phyloP scores from a whole-genome alignment of 1,140 invertebrate species.

The Drosophila nannoptera region DNA sequence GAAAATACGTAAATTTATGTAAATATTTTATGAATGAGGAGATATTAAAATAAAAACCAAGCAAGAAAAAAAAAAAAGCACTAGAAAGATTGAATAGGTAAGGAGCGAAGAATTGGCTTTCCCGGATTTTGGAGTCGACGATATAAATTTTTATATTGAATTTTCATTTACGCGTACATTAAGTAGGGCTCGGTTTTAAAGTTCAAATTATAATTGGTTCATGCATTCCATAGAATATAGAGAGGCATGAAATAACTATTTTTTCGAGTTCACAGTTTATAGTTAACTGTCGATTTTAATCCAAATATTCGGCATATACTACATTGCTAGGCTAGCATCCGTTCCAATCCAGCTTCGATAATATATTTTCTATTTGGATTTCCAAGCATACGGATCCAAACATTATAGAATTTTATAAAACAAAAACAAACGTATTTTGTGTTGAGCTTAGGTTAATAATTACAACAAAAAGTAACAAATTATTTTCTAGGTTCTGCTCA shows the following conservation, averaged over 20 bases:
- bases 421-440: not conserved
- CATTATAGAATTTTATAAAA: slow-evolving; percentile 1
- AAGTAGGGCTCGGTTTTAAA: slow-evolving; percentile 26
- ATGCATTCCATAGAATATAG: slow-evolving; percentile 66
- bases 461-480: slow-evolving; percentile 34
- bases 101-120: slow-evolving; percentile 1
- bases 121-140: slow-evolving; percentile 18
- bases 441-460: slow-evolving; percentile 19
- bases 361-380: not conserved
- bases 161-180: slow-evolving; percentile 32
- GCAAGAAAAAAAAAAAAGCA: slow-evolving; percentile 17
- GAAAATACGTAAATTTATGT: slow-evolving; percentile 32
- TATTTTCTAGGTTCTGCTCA: slow-evolving; percentile 34
- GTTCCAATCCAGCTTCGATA: not conserved
- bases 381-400: not conserved
- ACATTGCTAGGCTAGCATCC: slow-evolving; percentile 5
- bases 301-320: not conserved
- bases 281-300: not conserved
- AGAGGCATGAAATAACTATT: slow-evolving; percentile 32
- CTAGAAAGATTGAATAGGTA: slow-evolving; percentile 25
- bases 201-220: slow-evolving; percentile 49
- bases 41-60: slow-evolving; percentile 32
- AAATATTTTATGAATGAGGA: slow-evolving; percentile 42
- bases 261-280: not conserved
- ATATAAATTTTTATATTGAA: slow-evolving; percentile 41